These are phyloP conservation scores for Noctua pronuba DNA, from an alignment of 2,888 invertebrate genomes.

Conservation along the genomic window DNA sequence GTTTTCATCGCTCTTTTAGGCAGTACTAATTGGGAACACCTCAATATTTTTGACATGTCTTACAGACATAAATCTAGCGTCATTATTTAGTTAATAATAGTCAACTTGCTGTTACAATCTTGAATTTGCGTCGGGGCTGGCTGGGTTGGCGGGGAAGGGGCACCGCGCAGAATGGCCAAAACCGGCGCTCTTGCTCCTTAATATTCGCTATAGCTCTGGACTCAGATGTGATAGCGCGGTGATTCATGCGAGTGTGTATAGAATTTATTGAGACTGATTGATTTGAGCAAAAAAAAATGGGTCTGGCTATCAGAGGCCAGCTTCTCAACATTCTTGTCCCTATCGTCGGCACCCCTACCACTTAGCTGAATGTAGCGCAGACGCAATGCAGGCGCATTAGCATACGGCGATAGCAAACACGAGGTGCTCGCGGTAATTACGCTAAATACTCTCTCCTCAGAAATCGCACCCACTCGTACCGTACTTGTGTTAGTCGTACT, in stretches of 20 bases:
- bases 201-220: neutral
- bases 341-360: conserved; percentile 23
- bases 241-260: neutral
- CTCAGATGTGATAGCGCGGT: neutral
- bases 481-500: neutral
- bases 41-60: no score
- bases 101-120: no score
- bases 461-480: conserved; percentile 10
- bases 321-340: neutral
- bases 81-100: no score
- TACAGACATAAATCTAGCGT: no score
- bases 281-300: neutral
- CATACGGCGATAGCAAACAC: conserved; percentile 52
- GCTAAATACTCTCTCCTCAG: conserved; percentile 25
- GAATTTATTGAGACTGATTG: neutral
- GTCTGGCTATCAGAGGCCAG: neutral
- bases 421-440: conserved; percentile 37
- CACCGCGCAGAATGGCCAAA: neutral
- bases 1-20: no score
- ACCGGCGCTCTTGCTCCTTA: neutral
- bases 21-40: no score
- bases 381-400: conserved; percentile 58
- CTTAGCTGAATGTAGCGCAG: conserved; percentile 24
- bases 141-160: neutral
- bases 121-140: neutral